These are phyloP conservation scores for Amphilophus citrinellus DNA, from an alignment of 2,113 vertebrate species.

Conservation along the genomic window DNA sequence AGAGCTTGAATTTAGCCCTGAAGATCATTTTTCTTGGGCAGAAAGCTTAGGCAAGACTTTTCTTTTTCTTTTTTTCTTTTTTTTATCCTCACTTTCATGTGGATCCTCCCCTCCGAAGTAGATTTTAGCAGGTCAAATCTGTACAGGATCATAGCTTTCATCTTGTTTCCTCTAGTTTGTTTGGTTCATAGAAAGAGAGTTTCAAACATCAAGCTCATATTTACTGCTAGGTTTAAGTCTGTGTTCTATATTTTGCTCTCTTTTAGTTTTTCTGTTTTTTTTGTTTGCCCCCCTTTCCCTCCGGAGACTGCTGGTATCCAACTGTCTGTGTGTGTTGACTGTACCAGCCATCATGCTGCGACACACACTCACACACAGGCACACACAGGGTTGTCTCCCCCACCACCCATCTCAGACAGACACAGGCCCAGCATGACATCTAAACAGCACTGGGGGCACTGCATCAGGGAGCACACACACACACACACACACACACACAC, in stretches of 20 bases:
- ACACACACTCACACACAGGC: constrained; percentile 40
- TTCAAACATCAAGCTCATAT: constrained; percentile 11
- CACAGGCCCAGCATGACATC: constrained; percentile 65
- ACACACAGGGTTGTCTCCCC: constrained; percentile 31
- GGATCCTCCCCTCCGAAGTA: not conserved
- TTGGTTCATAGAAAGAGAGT: not conserved
- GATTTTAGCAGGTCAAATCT: constrained; percentile 12
- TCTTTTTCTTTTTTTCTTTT: not conserved
- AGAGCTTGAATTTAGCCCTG: not conserved
- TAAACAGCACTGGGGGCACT: constrained; percentile 62
- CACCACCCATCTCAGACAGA: constrained; percentile 58
- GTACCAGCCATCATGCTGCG: constrained; percentile 69
- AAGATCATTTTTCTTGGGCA: not conserved
- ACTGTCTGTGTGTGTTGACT: constrained; percentile 76
- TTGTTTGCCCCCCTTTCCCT: constrained; percentile 26
- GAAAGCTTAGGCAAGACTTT: not conserved
- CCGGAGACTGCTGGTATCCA: constrained; percentile 62
- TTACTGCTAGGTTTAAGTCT: constrained; percentile 26
- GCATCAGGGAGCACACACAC: constrained; percentile 41
- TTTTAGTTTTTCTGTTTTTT: constrained; percentile 13
- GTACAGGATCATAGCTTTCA: not conserved
- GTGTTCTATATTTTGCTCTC: constrained; percentile 46
- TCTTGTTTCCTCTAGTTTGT: not conserved
- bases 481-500: constrained; percentile 2
- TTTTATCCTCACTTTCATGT: constrained; percentile 25